A percentile compares a stretch with the other conserved stretches of the same genome.
Evolutionary conservation across 2,888 invertebrate genomes (phyloP).

Genomic region (Nomada ruficornis): DNA sequence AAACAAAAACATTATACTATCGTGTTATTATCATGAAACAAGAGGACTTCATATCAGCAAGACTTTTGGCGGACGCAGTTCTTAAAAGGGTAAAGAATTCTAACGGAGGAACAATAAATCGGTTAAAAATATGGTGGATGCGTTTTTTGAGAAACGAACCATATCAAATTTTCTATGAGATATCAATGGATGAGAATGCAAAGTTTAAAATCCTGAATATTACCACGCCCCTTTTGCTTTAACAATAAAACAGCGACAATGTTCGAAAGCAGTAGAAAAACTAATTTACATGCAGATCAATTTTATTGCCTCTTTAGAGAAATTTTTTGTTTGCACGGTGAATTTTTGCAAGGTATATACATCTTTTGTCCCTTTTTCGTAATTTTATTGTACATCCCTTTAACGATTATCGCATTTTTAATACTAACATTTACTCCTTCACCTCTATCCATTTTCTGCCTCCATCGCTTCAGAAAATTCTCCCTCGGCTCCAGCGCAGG

Average conservation of each 20-base stretch:
- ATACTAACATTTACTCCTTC: constrained; percentile 26
- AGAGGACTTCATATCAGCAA: constrained; percentile 16
- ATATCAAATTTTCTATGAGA: constrained; percentile 16
- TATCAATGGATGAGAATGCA: too few species aligned
- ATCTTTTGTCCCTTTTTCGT: too few species aligned
- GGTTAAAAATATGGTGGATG: constrained; percentile 40
- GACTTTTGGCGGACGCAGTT: constrained; percentile 19
- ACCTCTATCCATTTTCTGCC: constrained; percentile 5
- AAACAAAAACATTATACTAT: too few species aligned
- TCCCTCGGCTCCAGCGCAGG: constrained; percentile 6
- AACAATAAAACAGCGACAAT: too few species aligned
- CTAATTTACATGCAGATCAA: too few species aligned
- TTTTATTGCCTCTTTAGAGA: too few species aligned
- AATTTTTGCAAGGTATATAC: neutral
- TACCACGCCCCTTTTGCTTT: too few species aligned
- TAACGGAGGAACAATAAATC: constrained; percentile 58
- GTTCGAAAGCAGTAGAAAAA: too few species aligned
- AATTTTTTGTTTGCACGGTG: neutral
- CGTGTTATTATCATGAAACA: constrained; percentile 31
- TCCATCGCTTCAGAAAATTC: constrained; percentile 25
- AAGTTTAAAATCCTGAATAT: too few species aligned
- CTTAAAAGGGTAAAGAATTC: constrained; percentile 48
- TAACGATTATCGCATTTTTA: constrained; percentile 29
- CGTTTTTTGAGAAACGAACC: constrained; percentile 54
- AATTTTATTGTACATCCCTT: constrained; percentile 2